phyloP scores from a whole-genome alignment of 1,140 invertebrate species.

The Trichoplusia ni region DNA sequence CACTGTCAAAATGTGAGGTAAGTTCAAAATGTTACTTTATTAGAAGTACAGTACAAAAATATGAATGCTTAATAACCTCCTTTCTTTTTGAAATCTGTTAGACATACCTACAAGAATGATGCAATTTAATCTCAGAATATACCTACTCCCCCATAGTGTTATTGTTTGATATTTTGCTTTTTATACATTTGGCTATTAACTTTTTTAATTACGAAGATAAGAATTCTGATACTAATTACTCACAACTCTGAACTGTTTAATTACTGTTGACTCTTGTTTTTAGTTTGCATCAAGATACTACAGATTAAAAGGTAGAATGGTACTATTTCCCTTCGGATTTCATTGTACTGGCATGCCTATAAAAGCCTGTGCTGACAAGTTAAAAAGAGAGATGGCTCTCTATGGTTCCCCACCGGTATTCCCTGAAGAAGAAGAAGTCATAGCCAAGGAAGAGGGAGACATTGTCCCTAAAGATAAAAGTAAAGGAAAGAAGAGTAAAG shows the following conservation, averaged over 20 bases:
- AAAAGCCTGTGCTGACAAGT: constrained; percentile 98
- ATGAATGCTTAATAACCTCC: too few relatives aligned
- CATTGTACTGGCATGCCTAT: constrained; percentile 99
- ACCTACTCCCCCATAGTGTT: too few relatives aligned
- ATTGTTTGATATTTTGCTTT: too few relatives aligned
- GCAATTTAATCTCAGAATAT: background rate
- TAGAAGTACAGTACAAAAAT: too few relatives aligned
- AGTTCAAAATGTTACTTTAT: constrained; percentile 22
- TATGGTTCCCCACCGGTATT: constrained; percentile 97
- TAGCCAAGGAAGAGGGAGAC: constrained; percentile 81
- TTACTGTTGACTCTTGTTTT: too few relatives aligned
- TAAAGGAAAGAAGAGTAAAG: constrained; percentile 99
- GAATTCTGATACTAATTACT: too few relatives aligned
- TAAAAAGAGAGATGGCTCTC: constrained; percentile 95
- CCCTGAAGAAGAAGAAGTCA: constrained; percentile 84
- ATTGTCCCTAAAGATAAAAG: constrained; percentile 94
- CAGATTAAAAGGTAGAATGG: constrained; percentile 94
- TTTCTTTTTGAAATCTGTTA: too few relatives aligned
- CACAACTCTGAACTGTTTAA: too few relatives aligned
- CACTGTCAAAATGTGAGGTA: constrained; percentile 97
- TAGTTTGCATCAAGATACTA: constrained; percentile 96
- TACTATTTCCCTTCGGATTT: constrained; percentile 98
- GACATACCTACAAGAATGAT: background rate
- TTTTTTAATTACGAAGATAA: too few relatives aligned
- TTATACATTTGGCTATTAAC: too few relatives aligned